These are phyloP conservation scores for Kryptolebias marmoratus DNA, from an alignment of 2,113 vertebrate genomes.

Conservation along the genomic window DNA sequence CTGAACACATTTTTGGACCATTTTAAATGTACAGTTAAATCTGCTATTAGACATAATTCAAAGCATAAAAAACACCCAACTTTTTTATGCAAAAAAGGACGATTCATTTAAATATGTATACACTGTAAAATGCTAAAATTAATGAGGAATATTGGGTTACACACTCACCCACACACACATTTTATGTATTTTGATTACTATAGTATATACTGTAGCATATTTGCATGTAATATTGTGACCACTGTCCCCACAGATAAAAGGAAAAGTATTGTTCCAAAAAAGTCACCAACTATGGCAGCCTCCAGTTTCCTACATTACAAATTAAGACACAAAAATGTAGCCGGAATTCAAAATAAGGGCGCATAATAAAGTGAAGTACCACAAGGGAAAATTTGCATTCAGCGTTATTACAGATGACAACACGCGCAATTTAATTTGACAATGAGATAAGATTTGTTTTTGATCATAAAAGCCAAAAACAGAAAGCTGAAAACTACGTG, in stretches of 20 bases:
- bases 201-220: too few relatives aligned
- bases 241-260: too few relatives aligned
- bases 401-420: conserved; percentile 13
- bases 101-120: background rate
- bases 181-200: too few relatives aligned
- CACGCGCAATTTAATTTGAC: conserved; percentile 19
- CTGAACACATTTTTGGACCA: background rate
- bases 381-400: conserved; percentile 6
- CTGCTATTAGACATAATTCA: conserved; percentile 41
- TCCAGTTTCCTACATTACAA: conserved; percentile 25
- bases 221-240: too few relatives aligned
- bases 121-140: background rate
- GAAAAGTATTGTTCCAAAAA: too few relatives aligned
- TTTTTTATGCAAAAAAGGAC: conserved; percentile 28
- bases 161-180: too few relatives aligned
- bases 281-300: background rate
- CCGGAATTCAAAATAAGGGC: conserved; percentile 14
- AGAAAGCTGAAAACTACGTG: conserved; percentile 13
- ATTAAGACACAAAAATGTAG: conserved; percentile 23
- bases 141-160: too few relatives aligned
- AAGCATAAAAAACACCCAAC: conserved; percentile 5
- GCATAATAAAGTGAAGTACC: conserved; percentile 10
- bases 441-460: conserved; percentile 23
- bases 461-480: conserved; percentile 11
- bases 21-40: background rate